Percentiles rank a stretch among this genome's conserved stretches.
phyloP scores from a whole-genome alignment of 2,113 vertebrate genomes.

The Pholis gunnellus region DNA sequence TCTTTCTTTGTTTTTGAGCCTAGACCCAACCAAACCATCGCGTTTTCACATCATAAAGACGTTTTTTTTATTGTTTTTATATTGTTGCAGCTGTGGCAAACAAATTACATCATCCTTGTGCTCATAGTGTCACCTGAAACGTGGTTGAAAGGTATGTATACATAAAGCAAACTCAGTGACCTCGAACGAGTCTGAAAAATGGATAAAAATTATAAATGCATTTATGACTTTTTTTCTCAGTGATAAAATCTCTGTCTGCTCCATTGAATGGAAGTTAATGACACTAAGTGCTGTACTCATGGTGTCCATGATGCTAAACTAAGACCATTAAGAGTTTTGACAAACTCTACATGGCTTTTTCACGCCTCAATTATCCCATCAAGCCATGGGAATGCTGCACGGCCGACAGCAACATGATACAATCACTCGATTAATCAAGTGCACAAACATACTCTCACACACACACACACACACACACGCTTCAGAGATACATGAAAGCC shows the following conservation, averaged over 20 bases:
- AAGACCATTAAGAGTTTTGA: constrained; percentile 68
- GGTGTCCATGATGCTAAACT: constrained; percentile 44
- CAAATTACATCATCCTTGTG: neutral
- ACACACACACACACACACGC: constrained; percentile 43
- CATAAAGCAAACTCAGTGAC: constrained; percentile 13
- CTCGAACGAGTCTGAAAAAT: constrained; percentile 15
- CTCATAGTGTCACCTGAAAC: neutral
- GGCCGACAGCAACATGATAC: constrained; percentile 58
- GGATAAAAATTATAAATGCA: constrained; percentile 39
- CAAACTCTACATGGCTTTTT: constrained; percentile 67
- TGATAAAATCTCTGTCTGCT: constrained; percentile 56
- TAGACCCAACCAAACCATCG: neutral
- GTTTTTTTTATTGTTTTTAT: no score
- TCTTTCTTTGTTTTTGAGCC: neutral
- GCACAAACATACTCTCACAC: constrained; percentile 49
- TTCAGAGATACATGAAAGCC: constrained; percentile 53
- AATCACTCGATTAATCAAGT: constrained; percentile 54
- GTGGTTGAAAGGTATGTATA: constrained; percentile 4
- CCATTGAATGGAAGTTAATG: constrained; percentile 46
- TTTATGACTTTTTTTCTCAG: constrained; percentile 4
- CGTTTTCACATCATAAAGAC: neutral
- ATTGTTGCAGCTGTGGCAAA: neutral
- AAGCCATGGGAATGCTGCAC: constrained; percentile 38
- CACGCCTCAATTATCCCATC: constrained; percentile 76
- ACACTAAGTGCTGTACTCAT: constrained; percentile 52